Conservation (phyloP, 37 sponge, comb jelly and placozoan species). For the Crambe crambe region DNA sequence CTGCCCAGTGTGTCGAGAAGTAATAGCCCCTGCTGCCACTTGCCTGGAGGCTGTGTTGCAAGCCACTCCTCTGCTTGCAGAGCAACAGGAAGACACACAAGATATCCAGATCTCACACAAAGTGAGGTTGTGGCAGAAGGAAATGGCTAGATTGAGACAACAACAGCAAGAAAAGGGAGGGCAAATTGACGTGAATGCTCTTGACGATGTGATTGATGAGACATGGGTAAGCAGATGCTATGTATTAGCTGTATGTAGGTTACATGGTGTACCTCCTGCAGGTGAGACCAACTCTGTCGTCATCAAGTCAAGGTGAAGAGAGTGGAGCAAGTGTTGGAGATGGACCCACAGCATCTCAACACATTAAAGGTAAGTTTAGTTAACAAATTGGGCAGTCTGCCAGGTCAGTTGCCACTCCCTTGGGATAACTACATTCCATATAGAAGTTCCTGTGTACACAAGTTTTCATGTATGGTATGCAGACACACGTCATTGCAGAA, state of each 20-base stretch:
- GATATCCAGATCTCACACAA: not conserved
- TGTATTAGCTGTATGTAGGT: no score
- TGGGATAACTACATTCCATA: no score
- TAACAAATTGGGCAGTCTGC: no score
- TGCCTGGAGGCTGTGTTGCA: constrained; percentile 11
- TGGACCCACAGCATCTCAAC: not conserved
- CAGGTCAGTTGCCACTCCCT: no score
- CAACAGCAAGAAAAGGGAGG: constrained; percentile 68
- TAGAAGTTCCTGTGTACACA: no score
- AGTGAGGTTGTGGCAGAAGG: constrained; percentile 49
- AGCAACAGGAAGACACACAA: not conserved
- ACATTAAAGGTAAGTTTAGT: no score
- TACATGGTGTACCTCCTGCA: not conserved
- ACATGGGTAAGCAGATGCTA: constrained; percentile 51
- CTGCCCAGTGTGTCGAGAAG: constrained; percentile 67
- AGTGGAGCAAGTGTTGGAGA: not conserved
- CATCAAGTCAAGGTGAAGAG: not conserved
- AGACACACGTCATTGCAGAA: no score
- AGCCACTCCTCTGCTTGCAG: not conserved
- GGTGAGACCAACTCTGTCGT: not conserved
- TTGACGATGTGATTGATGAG: constrained; percentile 52
- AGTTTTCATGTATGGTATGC: no score
- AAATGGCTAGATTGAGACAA: constrained; percentile 56
- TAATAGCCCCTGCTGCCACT: not conserved
- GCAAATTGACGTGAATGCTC: constrained; percentile 30